Conservation (phyloP, 2,888 invertebrate genomes). For the Alitta virens region DNA sequence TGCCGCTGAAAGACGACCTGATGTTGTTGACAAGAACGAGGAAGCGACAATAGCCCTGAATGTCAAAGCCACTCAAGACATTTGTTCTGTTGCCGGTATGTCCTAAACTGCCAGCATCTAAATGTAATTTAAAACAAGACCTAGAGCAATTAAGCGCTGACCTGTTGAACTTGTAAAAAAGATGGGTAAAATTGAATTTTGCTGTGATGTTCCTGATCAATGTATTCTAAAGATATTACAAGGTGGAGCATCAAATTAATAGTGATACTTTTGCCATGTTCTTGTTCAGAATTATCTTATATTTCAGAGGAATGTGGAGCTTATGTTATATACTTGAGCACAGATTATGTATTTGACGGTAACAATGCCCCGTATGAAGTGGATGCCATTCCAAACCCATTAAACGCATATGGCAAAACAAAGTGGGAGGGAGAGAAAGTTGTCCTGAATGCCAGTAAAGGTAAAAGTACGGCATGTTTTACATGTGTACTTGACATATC, state of each 20-base stretch:
- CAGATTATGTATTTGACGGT: constrained; percentile 64
- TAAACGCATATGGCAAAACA: constrained; percentile 61
- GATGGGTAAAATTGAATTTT: too few relatives aligned
- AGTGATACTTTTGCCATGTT: too few relatives aligned
- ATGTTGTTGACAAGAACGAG: constrained; percentile 58
- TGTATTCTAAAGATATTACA: too few relatives aligned
- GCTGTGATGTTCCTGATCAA: too few relatives aligned
- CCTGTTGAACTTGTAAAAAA: too few relatives aligned
- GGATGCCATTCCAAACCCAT: constrained; percentile 56
- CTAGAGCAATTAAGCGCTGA: too few relatives aligned
- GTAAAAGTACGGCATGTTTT: not conserved
- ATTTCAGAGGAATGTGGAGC: constrained; percentile 43
- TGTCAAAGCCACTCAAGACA: constrained; percentile 53
- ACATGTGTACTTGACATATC: too few relatives aligned
- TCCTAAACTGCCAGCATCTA: not conserved
- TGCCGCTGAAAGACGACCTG: constrained; percentile 60
- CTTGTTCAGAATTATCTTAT: too few relatives aligned
- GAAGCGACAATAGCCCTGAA: constrained; percentile 56
- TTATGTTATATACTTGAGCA: constrained; percentile 60
- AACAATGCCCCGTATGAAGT: constrained; percentile 58
- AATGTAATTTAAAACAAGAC: too few relatives aligned
- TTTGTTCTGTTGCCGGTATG: constrained; percentile 52
- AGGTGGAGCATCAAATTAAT: too few relatives aligned
- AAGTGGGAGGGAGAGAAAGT: constrained; percentile 60
- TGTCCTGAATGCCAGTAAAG: constrained; percentile 38